phyloP scores from a whole-genome alignment of 2,797 vertebrate genomes.

The Monodelphis domestica region DNA sequence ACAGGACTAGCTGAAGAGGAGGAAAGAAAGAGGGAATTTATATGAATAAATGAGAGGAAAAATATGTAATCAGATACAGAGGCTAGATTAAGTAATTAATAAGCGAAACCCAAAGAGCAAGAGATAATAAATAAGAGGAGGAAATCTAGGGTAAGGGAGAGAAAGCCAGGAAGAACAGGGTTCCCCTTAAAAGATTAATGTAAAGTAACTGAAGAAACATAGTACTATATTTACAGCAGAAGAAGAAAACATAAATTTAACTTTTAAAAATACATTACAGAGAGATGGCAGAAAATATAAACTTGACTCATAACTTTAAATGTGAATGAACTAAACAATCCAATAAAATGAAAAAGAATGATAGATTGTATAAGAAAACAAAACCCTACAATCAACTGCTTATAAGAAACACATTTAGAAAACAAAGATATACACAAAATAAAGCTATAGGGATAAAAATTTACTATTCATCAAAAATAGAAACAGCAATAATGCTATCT shows the following conservation, averaged over 20 bases:
- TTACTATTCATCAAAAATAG: neutral
- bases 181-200: neutral
- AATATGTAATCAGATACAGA: neutral
- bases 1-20: neutral
- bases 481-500: neutral
- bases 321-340: neutral
- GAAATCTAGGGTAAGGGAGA: neutral
- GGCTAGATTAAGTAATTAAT: neutral
- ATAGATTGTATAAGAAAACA: neutral
- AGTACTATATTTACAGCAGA: neutral
- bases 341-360: neutral
- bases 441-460: neutral
- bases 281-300: neutral
- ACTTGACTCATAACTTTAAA: neutral
- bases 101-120: neutral
- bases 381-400: neutral
- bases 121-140: neutral
- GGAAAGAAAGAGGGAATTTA: neutral
- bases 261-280: neutral
- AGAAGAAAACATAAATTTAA: neutral
- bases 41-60: neutral
- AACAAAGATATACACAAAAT: neutral
- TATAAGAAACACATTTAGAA: neutral
- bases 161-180: neutral
- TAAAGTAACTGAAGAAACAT: neutral